Percentiles rank a stretch among this genome's conserved stretches.
Evolutionary conservation across 2,888 invertebrate genomes (phyloP).

Genomic region (Barypeithes pellucidus): DNA sequence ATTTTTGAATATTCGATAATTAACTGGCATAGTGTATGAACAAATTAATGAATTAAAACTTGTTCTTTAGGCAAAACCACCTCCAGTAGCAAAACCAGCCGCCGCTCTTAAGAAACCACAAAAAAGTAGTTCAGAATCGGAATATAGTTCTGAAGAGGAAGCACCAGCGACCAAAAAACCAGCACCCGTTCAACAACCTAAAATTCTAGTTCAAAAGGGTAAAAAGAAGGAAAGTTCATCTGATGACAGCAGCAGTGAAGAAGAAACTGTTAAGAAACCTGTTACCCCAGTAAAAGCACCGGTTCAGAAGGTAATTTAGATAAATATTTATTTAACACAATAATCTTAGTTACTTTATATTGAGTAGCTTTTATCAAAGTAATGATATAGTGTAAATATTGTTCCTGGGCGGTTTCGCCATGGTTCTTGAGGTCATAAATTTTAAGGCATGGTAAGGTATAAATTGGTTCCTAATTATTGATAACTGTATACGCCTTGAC

Average conservation of each 20-base stretch:
- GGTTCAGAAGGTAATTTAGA: conserved; percentile 1
- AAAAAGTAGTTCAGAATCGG: conserved; percentile 58
- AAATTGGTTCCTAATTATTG: too few relatives aligned
- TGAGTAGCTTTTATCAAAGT: too few relatives aligned
- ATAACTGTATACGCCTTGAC: too few relatives aligned
- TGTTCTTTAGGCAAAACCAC: too few relatives aligned
- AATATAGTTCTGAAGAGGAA: conserved; percentile 61
- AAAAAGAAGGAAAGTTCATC: conserved; percentile 58
- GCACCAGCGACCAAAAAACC: conserved; percentile 27
- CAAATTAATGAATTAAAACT: too few relatives aligned
- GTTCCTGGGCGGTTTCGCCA: too few relatives aligned
- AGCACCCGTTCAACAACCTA: neutral
- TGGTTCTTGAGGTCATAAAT: too few relatives aligned
- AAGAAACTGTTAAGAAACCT: conserved; percentile 55
- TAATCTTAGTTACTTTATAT: neutral
- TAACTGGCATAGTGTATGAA: too few relatives aligned
- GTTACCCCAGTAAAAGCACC: conserved; percentile 36
- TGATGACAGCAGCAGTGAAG: conserved; percentile 60
- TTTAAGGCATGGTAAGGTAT: too few relatives aligned
- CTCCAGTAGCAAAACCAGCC: conserved; percentile 44
- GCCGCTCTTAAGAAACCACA: conserved; percentile 47
- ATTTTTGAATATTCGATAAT: too few relatives aligned
- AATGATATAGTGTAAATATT: too few relatives aligned
- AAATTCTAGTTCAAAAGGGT: conserved; percentile 58
- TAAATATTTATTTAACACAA: neutral